phyloP scores from a whole-genome alignment of 1,140 invertebrate genomes.

The Lamellibrachia luymesi region DNA sequence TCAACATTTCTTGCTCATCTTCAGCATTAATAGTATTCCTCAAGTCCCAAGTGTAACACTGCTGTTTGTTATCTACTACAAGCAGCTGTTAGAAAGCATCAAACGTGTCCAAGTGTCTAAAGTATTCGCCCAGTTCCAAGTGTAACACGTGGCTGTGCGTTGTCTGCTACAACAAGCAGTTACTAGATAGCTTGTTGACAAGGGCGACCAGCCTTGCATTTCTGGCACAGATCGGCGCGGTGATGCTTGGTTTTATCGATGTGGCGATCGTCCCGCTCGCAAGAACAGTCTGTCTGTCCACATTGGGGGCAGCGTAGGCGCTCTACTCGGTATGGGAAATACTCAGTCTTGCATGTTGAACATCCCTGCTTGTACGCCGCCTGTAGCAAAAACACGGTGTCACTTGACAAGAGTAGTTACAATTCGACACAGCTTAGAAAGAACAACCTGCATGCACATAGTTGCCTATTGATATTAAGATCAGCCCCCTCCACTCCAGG shows the following conservation, averaged over 20 bases:
- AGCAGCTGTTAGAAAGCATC: neutral
- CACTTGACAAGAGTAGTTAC: neutral
- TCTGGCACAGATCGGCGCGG: constrained; percentile 34
- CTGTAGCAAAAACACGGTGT: constrained; percentile 22
- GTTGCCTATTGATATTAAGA: too few relatives aligned
- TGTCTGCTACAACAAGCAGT: neutral
- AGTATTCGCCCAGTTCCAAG: neutral
- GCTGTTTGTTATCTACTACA: neutral
- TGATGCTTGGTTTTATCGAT: constrained; percentile 35
- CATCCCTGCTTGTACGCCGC: constrained; percentile 35
- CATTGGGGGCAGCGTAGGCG: constrained; percentile 31
- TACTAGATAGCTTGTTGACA: constrained; percentile 14
- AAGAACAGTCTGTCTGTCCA: constrained; percentile 29
- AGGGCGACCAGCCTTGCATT: constrained; percentile 32
- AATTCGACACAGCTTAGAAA: neutral
- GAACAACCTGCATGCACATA: neutral
- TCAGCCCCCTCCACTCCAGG: too few relatives aligned
- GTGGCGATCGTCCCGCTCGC: constrained; percentile 27
- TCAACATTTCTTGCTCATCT: neutral
- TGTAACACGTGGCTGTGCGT: neutral
- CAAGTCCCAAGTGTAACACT: neutral
- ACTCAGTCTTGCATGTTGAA: constrained; percentile 31
- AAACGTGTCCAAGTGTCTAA: neutral
- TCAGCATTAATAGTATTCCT: neutral
- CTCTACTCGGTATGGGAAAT: constrained; percentile 35